Base-by-base conservation (phyloP, 2,797 vertebrate species). In the Sebastes miniatus region DNA sequence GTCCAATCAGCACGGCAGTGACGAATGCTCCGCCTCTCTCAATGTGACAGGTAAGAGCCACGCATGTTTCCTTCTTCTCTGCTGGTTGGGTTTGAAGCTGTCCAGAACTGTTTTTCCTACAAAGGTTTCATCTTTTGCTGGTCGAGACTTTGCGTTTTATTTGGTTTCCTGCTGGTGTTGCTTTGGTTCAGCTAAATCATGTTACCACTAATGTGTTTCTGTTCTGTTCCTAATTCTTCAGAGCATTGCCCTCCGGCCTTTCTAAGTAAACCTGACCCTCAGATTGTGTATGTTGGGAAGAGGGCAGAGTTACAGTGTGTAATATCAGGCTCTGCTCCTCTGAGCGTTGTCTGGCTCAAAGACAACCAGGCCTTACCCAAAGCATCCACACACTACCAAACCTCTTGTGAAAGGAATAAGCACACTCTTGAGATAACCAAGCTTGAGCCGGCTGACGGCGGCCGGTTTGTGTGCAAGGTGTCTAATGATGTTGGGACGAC, bases 1-100 rank as follows among this genome's bases (percentile, higher is more conserved):
- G 2, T 97, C 97, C 89, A 99, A 99, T 73, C 95, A 95, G 73
- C 95, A 97, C 1, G 99, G 99, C 87, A 95, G 95, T 54, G 97
- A 97, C 69, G 98, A 96, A 92, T 98, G 98, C 87, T 96, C 96
- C 4, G 97, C 98, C 79, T 87, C 94, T 1, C 95, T 99, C 59
- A 95, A 80, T 4, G 96, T 99, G 75, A 97, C 97, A 84, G 98
- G 98, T 99, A 95, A 96, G 97, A 95, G 56, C 24, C 3, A 13
- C 1, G 39, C 80, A 62, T 22, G 10, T 79, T 84, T 83, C 24
- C 24, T 73, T 63, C 16, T 52, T 18, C 58, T 59, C 57, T 0
- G 34, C 78, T 88, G 79, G 31, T 83, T 83, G 58, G 20, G 61
- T 39, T 70, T 65, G 65, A 9, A 50, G 8, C 9, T 71, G 11